A percentile compares a stretch with the other conserved stretches of the same genome.
Evolutionary conservation across 2,888 invertebrate species (phyloP).

Genomic region (Volucella inflata): DNA sequence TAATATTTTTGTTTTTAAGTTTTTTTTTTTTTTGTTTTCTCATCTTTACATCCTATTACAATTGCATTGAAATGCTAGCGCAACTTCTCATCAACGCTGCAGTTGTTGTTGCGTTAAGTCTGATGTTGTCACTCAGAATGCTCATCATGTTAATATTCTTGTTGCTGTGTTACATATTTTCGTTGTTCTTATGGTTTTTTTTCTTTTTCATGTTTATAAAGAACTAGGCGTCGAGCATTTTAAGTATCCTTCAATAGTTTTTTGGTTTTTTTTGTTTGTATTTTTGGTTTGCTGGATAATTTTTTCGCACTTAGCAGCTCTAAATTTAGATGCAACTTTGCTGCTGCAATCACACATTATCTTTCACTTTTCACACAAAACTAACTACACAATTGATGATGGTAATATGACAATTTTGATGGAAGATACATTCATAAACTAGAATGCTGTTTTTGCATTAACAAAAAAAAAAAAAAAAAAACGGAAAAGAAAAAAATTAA

Average conservation of each 20-base stretch:
- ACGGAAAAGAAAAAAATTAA: neutral
- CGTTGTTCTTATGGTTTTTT: constrained; percentile 24
- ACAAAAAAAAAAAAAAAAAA: constrained; percentile 30
- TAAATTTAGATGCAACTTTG: constrained; percentile 43
- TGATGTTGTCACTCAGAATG: constrained; percentile 18
- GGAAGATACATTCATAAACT: constrained; percentile 46
- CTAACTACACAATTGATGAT: constrained; percentile 33
- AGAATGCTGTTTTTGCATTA: constrained; percentile 54
- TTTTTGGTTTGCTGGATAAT: constrained; percentile 5
- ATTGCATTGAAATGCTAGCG: constrained; percentile 60
- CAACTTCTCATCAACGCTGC: constrained; percentile 50
- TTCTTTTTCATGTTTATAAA: constrained; percentile 27
- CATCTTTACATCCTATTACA: constrained; percentile 56
- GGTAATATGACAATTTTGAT: constrained; percentile 39
- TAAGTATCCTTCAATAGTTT: constrained; percentile 70
- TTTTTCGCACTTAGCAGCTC: constrained; percentile 11
- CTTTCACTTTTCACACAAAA: constrained; percentile 47
- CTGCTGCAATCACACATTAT: constrained; percentile 50
- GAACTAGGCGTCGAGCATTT: constrained; percentile 46
- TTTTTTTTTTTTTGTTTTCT: no score
- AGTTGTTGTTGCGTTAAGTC: constrained; percentile 39
- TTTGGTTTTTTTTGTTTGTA: constrained; percentile 35
- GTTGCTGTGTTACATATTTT: constrained; percentile 17
- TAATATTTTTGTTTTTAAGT: no score
- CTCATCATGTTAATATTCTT: constrained; percentile 16